Conservation (phyloP, 2,797 vertebrate genomes). For the Sebastes jordani region DNA sequence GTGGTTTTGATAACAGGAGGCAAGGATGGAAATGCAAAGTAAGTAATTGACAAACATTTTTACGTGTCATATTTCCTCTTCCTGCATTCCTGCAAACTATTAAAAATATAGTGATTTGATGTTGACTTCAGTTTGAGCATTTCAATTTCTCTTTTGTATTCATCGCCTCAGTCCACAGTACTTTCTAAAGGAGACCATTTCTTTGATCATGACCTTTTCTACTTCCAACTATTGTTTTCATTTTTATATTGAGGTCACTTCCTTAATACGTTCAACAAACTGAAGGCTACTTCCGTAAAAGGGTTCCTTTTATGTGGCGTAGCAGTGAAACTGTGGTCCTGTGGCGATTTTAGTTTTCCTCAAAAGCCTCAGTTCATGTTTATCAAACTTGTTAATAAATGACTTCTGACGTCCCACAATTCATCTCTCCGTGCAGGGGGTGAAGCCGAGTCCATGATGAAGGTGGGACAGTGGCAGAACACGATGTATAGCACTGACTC, state of each 20-base stretch:
- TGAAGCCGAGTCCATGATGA: constrained; percentile 56
- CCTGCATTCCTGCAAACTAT: background rate
- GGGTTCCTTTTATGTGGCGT: background rate
- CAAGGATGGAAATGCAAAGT: constrained; percentile 79
- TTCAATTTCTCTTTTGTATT: background rate
- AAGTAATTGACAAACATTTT: constrained; percentile 53
- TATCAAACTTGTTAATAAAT: background rate
- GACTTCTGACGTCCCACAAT: background rate
- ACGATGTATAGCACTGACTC: constrained; percentile 73
- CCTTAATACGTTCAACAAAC: background rate
- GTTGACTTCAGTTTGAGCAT: background rate
- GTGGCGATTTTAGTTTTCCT: background rate
- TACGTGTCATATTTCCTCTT: background rate
- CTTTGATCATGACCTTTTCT: constrained; percentile 23
- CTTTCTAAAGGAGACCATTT: background rate
- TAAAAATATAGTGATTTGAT: background rate
- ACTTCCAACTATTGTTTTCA: constrained; percentile 54
- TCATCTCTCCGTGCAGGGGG: constrained; percentile 10
- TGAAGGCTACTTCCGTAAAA: constrained; percentile 8
- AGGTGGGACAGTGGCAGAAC: constrained; percentile 79
- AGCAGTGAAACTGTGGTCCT: background rate
- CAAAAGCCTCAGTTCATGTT: background rate
- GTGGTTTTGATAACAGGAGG: constrained; percentile 55
- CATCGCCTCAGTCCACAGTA: background rate
- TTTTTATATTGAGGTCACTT: constrained; percentile 20